Base-by-base conservation (phyloP, 2,888 invertebrate genomes). In the Eilema depressum region DNA sequence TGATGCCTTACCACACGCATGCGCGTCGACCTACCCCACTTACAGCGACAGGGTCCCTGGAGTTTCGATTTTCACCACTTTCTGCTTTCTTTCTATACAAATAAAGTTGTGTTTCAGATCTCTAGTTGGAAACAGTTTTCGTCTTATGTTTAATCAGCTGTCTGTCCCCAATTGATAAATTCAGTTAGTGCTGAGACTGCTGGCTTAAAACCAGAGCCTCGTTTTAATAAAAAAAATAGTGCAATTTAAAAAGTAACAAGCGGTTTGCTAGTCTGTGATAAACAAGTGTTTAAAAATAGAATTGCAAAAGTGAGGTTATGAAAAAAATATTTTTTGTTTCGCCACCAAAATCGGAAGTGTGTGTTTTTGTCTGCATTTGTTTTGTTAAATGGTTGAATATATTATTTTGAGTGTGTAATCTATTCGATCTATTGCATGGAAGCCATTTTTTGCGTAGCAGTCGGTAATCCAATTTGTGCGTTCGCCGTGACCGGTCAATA, bases 71-170 rank as follows among this genome's bases (percentile, higher is more conserved):
- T 69, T 78, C 81, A 77, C 79, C 75, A 85, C 82, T 86, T 85
- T 87, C 88, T 84, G 88, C 91, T 91, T 88, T 91, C 87, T 74
- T 67, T 64, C 73, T 33, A 74, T 80, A 79, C 73, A 65, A 74
- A 77, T 93, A 93, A 90, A 89, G 92, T 90, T 86, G 84, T 80
- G 82, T 92, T 90, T 86, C 73, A 85, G 74, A 73, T 83, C 71
- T 74, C 77, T 73, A 73, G 76, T 80, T 83, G 88, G 83, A 91
- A 88, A 92, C 90, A 84, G 78, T 92, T 86, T 90, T 75, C 76
- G 81, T 83, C 85, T 80, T 86, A 81, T 91, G 88, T 93, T 91
- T 93, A 88, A 93, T 93, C 95, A 95, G 95, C 94, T 95, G 95
- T 91, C 86, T 87, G 89, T 79, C 89, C 91, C 88, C 91, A 88